Evolutionary conservation across 2,888 invertebrate species (phyloP).

Genomic region (Chesias legatella): DNA sequence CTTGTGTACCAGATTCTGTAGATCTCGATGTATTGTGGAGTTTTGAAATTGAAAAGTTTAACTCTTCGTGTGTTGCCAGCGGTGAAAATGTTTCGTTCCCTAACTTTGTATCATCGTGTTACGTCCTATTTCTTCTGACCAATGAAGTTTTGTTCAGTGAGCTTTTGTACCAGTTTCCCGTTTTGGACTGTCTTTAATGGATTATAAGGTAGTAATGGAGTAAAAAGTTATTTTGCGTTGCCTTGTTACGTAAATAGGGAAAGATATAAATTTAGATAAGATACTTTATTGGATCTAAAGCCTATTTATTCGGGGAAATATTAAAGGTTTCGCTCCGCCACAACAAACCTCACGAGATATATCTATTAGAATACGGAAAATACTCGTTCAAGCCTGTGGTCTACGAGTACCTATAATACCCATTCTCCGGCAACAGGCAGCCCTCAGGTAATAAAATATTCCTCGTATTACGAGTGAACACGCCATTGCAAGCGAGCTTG

Average conservation of each 20-base stretch:
- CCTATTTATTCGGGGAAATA: too few relatives aligned
- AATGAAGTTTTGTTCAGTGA: background rate
- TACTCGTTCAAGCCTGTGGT: slow-evolving; percentile 1
- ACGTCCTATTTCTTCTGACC: background rate
- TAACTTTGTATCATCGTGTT: too few relatives aligned
- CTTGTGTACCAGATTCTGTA: slow-evolving; percentile 26
- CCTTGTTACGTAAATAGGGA: too few relatives aligned
- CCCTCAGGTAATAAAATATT: slow-evolving; percentile 26
- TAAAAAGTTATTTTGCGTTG: too few relatives aligned
- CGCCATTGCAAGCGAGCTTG: slow-evolving; percentile 24
- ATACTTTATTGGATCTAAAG: too few relatives aligned
- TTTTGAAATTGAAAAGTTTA: slow-evolving; percentile 4
- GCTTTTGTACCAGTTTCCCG: background rate
- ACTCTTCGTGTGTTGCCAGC: slow-evolving; percentile 3
- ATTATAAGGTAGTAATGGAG: too few relatives aligned
- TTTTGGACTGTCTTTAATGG: too few relatives aligned
- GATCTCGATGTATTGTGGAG: slow-evolving; percentile 21
- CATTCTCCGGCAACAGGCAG: slow-evolving; percentile 11
- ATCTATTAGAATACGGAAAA: slow-evolving; percentile 1
- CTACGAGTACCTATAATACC: slow-evolving; percentile 5
- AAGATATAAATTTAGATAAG: too few relatives aligned
- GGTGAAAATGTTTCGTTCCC: slow-evolving; percentile 1
- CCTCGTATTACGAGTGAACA: slow-evolving; percentile 20
- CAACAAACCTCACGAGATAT: background rate
- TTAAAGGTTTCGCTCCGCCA: too few relatives aligned